Conservation (phyloP, 2,113 vertebrate species). For the Planiliza haematocheilus region DNA sequence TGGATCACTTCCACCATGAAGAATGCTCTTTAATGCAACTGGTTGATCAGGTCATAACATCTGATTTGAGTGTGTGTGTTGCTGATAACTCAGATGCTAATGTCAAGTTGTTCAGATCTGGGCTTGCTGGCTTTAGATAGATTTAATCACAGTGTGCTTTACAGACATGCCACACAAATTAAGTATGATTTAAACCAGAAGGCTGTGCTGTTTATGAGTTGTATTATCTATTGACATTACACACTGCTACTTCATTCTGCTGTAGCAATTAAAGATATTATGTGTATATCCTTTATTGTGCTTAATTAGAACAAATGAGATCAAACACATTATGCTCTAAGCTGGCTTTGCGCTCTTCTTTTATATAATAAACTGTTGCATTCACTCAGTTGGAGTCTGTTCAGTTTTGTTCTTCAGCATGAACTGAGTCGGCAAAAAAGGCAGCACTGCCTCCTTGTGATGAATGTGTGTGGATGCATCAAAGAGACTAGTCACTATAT, state of each 20-base stretch:
- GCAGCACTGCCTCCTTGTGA: slow-evolving; percentile 56
- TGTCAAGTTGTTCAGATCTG: not conserved
- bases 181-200: no score
- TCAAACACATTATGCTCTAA: not conserved
- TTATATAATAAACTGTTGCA: slow-evolving; percentile 12
- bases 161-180: no score
- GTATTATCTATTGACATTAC: no score
- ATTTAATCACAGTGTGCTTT: no score
- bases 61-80: no score
- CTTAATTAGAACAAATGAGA: no score
- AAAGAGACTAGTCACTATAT: not conserved
- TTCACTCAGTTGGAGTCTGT: not conserved
- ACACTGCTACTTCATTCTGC: no score
- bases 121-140: no score
- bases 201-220: no score
- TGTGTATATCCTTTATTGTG: no score
- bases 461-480: not conserved
- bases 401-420: not conserved
- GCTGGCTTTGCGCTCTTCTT: not conserved
- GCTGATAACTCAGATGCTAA: not conserved
- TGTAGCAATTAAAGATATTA: no score
- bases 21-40: not conserved
- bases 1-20: slow-evolving; percentile 78
- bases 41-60: no score
- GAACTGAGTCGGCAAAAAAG: not conserved